Conservation (phyloP, 1,140 invertebrate species). For the Lordiphosa collinella region DNA sequence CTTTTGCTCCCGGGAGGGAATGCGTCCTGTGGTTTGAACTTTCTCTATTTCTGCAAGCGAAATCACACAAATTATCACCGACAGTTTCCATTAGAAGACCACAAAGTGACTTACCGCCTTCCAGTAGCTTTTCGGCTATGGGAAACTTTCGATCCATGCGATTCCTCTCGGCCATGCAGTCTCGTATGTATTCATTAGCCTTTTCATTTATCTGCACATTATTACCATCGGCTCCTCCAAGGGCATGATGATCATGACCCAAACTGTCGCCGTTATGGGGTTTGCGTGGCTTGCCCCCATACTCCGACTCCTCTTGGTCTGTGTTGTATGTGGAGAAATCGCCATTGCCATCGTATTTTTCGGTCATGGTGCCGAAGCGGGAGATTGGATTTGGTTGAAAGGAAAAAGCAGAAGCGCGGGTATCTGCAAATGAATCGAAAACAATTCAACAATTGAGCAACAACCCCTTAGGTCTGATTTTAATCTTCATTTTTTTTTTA, state of each 20-base stretch:
- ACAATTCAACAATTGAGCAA: background rate
- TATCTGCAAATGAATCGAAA: background rate
- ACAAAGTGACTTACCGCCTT: slow-evolving; percentile 82
- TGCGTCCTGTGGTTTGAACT: slow-evolving; percentile 82
- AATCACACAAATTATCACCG: background rate
- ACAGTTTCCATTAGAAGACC: too few species aligned
- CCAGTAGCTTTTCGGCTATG: slow-evolving; percentile 85
- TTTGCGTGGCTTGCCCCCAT: slow-evolving; percentile 79
- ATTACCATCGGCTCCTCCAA: slow-evolving; percentile 28
- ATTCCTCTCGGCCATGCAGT: slow-evolving; percentile 87
- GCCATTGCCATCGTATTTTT: slow-evolving; percentile 76
- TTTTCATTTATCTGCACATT: slow-evolving; percentile 82
- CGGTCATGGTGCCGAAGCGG: slow-evolving; percentile 57
- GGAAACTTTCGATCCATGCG: slow-evolving; percentile 86
- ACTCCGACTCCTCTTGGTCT: slow-evolving; percentile 80
- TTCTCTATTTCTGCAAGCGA: slow-evolving; percentile 82
- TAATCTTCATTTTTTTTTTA: slow-evolving; percentile 5
- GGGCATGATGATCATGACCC: slow-evolving; percentile 80
- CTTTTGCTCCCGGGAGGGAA: slow-evolving; percentile 83
- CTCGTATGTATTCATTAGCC: slow-evolving; percentile 87
- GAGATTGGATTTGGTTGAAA: slow-evolving; percentile 12
- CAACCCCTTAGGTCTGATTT: slow-evolving; percentile 1
- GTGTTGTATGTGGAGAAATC: slow-evolving; percentile 79
- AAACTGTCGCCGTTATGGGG: slow-evolving; percentile 69
- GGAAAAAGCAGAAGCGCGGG: background rate